A percentile compares a stretch with the other conserved stretches of the same genome.
Evolutionary conservation across 2,113 vertebrate species (phyloP).

Genomic region (Ctenomys sociabilis): DNA sequence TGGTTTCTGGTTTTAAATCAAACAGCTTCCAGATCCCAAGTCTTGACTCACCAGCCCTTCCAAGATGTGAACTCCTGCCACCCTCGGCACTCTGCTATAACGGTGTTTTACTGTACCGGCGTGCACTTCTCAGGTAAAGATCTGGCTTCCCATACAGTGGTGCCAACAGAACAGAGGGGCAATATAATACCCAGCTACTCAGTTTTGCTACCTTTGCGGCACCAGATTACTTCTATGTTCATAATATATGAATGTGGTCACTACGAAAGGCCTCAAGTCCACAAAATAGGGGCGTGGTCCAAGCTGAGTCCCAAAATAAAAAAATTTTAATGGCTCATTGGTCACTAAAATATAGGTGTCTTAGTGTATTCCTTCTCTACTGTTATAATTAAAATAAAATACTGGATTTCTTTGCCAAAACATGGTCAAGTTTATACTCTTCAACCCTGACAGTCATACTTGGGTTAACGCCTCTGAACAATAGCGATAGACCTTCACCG

Average conservation of each 20-base stretch:
- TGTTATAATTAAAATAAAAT: not conserved
- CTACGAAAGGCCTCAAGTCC: not conserved
- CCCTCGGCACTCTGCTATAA: not conserved
- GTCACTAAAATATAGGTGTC: not conserved
- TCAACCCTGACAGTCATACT: not conserved
- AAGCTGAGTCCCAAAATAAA: not conserved
- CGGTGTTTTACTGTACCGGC: not conserved
- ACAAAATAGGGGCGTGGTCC: not conserved
- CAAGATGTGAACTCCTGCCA: not conserved
- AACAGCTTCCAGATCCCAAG: not conserved
- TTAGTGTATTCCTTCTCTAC: not conserved
- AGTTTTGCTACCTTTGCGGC: not conserved
- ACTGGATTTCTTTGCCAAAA: not conserved
- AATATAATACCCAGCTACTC: not conserved
- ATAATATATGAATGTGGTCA: not conserved
- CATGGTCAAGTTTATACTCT: not conserved
- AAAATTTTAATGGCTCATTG: not conserved
- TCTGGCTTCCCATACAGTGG: not conserved
- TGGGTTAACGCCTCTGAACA: not conserved
- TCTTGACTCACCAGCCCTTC: not conserved
- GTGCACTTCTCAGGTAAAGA: not conserved
- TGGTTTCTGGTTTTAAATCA: not conserved
- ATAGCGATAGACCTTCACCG: not conserved
- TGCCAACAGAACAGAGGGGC: not conserved
- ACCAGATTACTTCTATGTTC: not conserved